A percentile compares a stretch with the other conserved stretches of the same genome.
Conservation (phyloP, 2,888 invertebrate genomes). For the Dicroscelio sp. region DNA sequence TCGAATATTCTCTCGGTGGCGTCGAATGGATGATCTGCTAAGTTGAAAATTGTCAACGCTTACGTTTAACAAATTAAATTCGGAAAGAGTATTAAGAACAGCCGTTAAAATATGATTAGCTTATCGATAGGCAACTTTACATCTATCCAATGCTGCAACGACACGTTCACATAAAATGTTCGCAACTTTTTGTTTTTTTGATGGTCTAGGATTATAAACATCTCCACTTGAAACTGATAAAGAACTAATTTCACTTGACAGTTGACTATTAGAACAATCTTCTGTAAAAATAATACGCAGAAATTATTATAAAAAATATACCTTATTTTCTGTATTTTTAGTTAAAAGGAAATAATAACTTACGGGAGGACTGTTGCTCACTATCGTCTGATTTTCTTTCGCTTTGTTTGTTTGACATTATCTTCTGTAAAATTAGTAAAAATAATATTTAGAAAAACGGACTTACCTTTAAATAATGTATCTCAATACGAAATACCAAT, state of each 20-base stretch:
- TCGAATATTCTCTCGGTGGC: neutral
- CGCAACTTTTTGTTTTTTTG: constrained; percentile 12
- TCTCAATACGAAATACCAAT: no score
- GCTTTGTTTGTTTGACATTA: no score
- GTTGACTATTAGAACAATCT: constrained; percentile 14
- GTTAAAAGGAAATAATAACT: no score
- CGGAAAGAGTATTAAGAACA: constrained; percentile 28
- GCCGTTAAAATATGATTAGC: constrained; percentile 6
- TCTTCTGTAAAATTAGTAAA: no score
- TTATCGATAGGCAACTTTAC: constrained; percentile 5
- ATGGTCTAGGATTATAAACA: constrained; percentile 5
- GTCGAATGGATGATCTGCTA: neutral
- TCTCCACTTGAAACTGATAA: constrained; percentile 21
- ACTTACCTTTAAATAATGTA: no score
- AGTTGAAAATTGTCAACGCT: no score
- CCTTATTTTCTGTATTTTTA: no score
- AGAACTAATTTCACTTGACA: constrained; percentile 24
- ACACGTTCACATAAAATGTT: constrained; percentile 26
- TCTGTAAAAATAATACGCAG: constrained; percentile 10
- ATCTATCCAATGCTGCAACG: constrained; percentile 26
- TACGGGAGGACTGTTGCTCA: no score
- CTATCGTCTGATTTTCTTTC: no score
- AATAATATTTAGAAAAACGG: no score
- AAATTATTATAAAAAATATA: neutral
- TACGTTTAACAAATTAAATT: constrained; percentile 4